A percentile compares a stretch with the other conserved stretches of the same genome.
Conservation (phyloP, 2,113 vertebrate genomes). For the Calonectris borealis region DNA sequence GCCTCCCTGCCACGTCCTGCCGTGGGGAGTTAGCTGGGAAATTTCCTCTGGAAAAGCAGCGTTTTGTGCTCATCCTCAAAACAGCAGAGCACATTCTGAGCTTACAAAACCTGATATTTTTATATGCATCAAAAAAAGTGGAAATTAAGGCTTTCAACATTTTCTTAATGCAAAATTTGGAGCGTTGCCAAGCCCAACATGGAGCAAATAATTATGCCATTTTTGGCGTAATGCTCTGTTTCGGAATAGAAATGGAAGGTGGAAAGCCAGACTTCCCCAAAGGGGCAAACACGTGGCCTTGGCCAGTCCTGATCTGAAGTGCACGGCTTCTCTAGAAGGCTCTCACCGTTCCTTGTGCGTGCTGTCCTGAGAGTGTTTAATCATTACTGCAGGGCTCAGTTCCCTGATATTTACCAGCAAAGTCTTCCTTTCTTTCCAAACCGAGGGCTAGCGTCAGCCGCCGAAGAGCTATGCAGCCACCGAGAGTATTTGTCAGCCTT, state of each 20-base stretch:
- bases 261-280: background rate
- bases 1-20: background rate
- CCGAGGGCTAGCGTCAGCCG: background rate
- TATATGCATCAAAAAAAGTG: background rate
- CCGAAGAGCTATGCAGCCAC: background rate
- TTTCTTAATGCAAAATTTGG: background rate
- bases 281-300: background rate
- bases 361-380: background rate
- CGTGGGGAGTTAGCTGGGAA: background rate
- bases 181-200: background rate
- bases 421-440: background rate
- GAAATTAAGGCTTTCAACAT: background rate
- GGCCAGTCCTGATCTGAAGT: background rate
- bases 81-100: background rate
- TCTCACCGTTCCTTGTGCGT: background rate
- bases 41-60: background rate
- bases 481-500: rapidly evolving
- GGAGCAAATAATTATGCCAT: background rate
- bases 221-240: background rate
- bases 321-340: background rate
- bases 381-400: background rate
- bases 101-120: background rate
- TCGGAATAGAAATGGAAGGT: background rate
- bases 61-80: background rate
- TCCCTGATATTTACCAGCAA: background rate